Evolutionary conservation across 2,888 invertebrate genomes (phyloP).

Genomic region (Sepioteuthis lessoniana): DNA sequence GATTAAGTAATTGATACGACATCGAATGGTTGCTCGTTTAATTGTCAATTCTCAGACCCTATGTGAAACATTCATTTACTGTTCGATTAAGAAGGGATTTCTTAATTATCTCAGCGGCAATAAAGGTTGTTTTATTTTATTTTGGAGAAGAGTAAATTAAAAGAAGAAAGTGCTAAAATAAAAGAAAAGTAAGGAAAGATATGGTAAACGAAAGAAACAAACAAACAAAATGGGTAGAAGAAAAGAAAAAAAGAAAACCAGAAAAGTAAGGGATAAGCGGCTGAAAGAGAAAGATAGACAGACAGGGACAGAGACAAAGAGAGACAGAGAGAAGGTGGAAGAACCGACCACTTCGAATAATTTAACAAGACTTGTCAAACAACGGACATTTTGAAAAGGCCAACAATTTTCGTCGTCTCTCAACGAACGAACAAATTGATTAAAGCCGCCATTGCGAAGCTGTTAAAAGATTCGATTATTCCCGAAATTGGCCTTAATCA

Average conservation of each 20-base stretch:
- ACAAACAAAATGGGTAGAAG: not conserved
- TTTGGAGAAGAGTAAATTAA: not conserved
- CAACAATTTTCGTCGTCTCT: not conserved
- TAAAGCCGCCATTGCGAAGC: not conserved
- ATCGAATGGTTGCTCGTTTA: not conserved
- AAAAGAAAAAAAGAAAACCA: not conserved
- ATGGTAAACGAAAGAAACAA: not conserved
- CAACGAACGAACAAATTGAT: not conserved
- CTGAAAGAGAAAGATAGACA: not conserved
- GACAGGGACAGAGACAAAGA: not conserved
- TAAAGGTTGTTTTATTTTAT: not conserved
- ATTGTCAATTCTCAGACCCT: not conserved
- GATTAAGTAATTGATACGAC: not conserved
- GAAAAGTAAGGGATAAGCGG: no score
- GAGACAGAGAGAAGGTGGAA: not conserved
- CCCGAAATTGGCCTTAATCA: not conserved
- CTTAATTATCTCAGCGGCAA: not conserved
- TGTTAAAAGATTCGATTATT: constrained; percentile 18
- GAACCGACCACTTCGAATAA: not conserved
- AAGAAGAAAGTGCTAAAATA: not conserved
- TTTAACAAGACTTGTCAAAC: not conserved
- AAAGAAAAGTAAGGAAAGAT: not conserved
- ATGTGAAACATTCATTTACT: not conserved
- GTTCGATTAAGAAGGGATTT: not conserved
- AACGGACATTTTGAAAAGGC: constrained; percentile 25